Evolutionary conservation across 2,888 invertebrate species (phyloP).

Genomic region (Saturnia japonica): DNA sequence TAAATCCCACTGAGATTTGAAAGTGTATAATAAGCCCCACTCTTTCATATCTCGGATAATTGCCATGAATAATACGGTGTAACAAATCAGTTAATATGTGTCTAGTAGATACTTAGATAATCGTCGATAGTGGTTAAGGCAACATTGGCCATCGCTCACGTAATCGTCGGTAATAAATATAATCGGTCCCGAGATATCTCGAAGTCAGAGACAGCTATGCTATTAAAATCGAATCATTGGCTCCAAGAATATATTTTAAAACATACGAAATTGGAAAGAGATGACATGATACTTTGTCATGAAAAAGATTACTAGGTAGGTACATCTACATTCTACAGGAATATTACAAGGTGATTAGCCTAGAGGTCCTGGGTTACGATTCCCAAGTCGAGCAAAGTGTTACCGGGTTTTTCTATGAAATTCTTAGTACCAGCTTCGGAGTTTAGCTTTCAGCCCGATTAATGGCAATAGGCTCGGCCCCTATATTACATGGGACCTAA

Average conservation of each 20-base stretch:
- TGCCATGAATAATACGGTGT: not conserved
- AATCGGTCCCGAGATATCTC: conserved; percentile 9
- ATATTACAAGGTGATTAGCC: too few relatives aligned
- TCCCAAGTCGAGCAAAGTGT: too few relatives aligned
- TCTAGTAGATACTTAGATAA: not conserved
- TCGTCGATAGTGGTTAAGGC: not conserved
- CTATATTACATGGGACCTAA: too few relatives aligned
- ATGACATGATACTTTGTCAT: not conserved
- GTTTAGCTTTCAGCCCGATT: too few relatives aligned
- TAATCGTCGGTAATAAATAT: conserved; percentile 18
- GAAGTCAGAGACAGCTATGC: not conserved
- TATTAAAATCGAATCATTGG: conserved; percentile 23
- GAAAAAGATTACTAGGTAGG: not conserved
- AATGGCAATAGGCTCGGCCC: too few relatives aligned
- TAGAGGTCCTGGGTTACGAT: too few relatives aligned
- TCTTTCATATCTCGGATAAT: not conserved
- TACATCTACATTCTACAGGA: too few relatives aligned
- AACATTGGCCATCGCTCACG: not conserved
- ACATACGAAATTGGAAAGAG: not conserved
- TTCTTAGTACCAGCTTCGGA: too few relatives aligned
- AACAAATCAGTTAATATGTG: not conserved
- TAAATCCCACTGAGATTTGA: too few relatives aligned
- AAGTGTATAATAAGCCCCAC: not conserved
- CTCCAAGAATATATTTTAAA: not conserved
- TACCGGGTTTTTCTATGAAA: too few relatives aligned